Conservation (phyloP, 2,888 invertebrate species). For the Agrotis ipsilon region DNA sequence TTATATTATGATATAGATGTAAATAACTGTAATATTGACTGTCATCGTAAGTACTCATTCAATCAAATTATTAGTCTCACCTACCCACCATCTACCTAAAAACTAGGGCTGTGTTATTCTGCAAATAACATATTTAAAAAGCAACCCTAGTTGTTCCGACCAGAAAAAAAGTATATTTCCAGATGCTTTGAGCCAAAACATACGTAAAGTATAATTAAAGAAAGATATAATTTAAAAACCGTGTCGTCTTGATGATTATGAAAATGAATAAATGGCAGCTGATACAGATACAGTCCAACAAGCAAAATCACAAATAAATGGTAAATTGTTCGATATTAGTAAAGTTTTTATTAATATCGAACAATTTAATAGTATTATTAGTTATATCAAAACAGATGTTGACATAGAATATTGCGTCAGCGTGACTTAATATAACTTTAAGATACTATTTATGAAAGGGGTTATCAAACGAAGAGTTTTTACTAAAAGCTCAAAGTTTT, state of each 20-base stretch:
- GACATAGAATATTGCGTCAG: constrained; percentile 19
- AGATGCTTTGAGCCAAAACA: neutral
- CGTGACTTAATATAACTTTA: neutral
- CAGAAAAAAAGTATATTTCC: neutral
- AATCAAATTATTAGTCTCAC: neutral
- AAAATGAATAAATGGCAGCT: constrained; percentile 1
- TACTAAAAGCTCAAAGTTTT: neutral
- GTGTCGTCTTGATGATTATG: constrained; percentile 14
- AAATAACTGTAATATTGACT: neutral
- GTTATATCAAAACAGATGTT: constrained; percentile 10
- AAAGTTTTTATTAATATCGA: neutral
- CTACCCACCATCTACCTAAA: no score
- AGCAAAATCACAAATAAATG: neutral
- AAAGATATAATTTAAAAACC: neutral
- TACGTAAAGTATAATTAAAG: no score
- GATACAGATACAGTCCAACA: neutral
- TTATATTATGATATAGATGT: neutral
- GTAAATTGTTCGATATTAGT: neutral
- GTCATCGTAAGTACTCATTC: neutral
- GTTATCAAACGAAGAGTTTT: neutral
- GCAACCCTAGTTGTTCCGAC: no score
- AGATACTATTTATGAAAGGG: neutral
- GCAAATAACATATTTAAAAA: no score
- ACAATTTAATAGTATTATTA: no score
- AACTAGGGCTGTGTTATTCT: no score